Conservation (phyloP, 2,888 invertebrate species). For the Rhabditophanes sp. region DNA sequence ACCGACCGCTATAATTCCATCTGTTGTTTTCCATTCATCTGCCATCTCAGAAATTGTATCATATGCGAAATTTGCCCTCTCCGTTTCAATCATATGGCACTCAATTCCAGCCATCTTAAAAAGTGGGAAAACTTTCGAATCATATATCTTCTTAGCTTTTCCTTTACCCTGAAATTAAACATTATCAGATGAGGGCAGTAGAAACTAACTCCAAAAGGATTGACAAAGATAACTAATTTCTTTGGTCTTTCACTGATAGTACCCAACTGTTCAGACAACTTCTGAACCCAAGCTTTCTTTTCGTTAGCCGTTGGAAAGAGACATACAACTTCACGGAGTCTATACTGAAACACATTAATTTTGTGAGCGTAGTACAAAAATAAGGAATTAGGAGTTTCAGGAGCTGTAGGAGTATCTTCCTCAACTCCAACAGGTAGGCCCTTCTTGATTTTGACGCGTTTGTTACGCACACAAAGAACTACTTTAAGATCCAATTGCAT, state of each 20-base stretch:
- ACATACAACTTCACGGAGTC: conserved; percentile 21
- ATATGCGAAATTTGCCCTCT: conserved; percentile 61
- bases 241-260: conserved; percentile 52
- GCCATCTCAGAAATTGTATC: conserved; percentile 48
- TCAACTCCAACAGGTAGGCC: conserved; percentile 4
- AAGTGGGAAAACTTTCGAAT: conserved; percentile 47
- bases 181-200: too few species aligned
- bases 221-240: conserved; percentile 61
- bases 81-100: conserved; percentile 56
- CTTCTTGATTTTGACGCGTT: conserved; percentile 2
- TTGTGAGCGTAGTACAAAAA: conserved; percentile 38
- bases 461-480: conserved; percentile 2
- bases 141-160: conserved; percentile 59
- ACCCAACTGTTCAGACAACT: conserved; percentile 10
- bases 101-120: conserved; percentile 48
- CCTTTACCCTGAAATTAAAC: too few species aligned
- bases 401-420: conserved; percentile 1
- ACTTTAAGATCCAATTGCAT: conserved; percentile 5
- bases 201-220: conserved; percentile 69
- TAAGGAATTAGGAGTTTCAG: conserved; percentile 14
- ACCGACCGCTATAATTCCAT: conserved; percentile 58
- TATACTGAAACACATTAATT: conserved; percentile 34
- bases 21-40: conserved; percentile 14
- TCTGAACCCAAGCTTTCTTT: conserved; percentile 18
- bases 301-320: conserved; percentile 18